Percentiles rank a stretch among this genome's conserved stretches.
phyloP scores from a whole-genome alignment of 2,113 vertebrate genomes.

The Varanus komodoensis region DNA sequence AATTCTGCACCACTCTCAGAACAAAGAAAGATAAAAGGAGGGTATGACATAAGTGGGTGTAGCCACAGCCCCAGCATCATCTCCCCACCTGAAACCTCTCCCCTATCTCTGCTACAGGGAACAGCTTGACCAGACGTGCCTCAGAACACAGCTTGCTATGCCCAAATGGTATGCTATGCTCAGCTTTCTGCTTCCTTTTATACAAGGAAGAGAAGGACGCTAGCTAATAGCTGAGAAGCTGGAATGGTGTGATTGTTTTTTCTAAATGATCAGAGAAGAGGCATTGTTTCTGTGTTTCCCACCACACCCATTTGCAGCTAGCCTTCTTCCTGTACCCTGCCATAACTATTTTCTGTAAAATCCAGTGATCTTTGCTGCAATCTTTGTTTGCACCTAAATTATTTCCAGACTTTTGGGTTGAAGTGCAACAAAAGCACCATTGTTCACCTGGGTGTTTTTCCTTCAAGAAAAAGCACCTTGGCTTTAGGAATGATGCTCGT shows the following conservation, averaged over 20 bases:
- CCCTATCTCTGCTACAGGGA: background rate
- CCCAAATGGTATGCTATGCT: background rate
- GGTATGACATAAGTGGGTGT: too few species aligned
- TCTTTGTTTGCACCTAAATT: background rate
- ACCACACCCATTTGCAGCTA: background rate
- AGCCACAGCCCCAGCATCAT: too few species aligned
- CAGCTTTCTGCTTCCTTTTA: background rate
- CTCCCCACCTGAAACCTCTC: too few species aligned
- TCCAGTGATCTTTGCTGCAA: background rate
- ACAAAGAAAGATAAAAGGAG: too few species aligned
- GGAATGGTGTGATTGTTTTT: background rate
- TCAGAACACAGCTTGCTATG: background rate
- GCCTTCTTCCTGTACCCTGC: too few species aligned
- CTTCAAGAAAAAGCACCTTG: background rate
- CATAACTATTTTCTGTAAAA: background rate
- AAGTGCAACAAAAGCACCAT: background rate
- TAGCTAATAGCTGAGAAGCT: background rate
- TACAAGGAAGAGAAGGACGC: background rate
- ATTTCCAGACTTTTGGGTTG: background rate
- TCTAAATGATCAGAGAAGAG: background rate
- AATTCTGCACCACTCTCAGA: too few species aligned
- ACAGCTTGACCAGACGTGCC: background rate
- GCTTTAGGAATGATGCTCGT: background rate
- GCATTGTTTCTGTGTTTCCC: background rate
- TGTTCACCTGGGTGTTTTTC: background rate